Percentiles rank a stretch among this genome's conserved stretches.
Conservation (phyloP, 1,140 invertebrate genomes). For the Drosophila nebulosa region DNA sequence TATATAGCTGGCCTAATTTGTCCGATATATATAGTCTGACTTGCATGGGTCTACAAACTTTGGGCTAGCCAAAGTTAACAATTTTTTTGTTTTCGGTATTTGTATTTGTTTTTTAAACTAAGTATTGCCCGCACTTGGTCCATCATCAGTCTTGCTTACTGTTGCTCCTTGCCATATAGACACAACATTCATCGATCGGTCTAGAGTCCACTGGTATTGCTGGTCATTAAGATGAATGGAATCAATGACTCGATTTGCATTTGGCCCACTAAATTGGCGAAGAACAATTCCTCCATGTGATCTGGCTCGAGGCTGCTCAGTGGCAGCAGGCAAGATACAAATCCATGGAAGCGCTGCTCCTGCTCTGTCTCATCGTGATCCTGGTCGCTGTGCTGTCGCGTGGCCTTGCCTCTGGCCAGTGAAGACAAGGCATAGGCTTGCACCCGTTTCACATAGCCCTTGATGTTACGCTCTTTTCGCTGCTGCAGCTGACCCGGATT, state of each 20-base stretch:
- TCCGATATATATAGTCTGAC: not conserved
- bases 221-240: conserved; percentile 94
- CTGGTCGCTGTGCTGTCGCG: not conserved
- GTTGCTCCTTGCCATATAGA: not conserved
- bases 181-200: not conserved
- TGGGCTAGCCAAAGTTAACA: not conserved
- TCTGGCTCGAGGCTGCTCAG: conserved; percentile 89
- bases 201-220: conserved; percentile 67
- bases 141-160: conserved; percentile 61
- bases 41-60: not conserved
- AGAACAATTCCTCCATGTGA: conserved; percentile 94
- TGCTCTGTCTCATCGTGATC: not conserved
- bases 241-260: conserved; percentile 95
- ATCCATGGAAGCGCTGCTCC: conserved; percentile 60
- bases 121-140: conserved; percentile 67
- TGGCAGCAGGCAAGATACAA: conserved; percentile 87
- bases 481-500: conserved; percentile 63
- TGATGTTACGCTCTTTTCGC: conserved; percentile 56
- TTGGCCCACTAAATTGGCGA: conserved; percentile 93
- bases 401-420: conserved; percentile 34
- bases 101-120: conserved; percentile 42
- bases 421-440: conserved; percentile 65
- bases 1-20: not conserved
- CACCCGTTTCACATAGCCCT: conserved; percentile 66
- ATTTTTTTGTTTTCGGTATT: conserved; percentile 1